phyloP scores from a whole-genome alignment of 2,888 invertebrate genomes.

The Acrobasis consociella region DNA sequence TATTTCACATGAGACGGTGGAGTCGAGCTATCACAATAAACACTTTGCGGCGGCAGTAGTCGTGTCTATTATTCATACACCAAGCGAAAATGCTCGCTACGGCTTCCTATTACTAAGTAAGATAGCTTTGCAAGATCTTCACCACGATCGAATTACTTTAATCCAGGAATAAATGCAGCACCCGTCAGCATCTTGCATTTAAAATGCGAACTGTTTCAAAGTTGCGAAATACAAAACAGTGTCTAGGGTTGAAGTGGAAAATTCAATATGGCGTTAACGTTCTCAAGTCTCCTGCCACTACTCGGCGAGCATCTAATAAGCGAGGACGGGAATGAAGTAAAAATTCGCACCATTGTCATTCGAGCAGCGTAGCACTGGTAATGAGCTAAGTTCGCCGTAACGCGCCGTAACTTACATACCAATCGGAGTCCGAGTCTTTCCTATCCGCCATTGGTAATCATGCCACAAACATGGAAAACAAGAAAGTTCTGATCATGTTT shows the following conservation, averaged over 20 bases:
- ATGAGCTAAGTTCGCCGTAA: conserved; percentile 81
- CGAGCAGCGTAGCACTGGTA: conserved; percentile 68
- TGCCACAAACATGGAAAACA: conserved; percentile 65
- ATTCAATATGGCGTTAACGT: conserved; percentile 59
- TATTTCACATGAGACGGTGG: conserved; percentile 73
- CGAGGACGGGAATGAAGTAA: conserved; percentile 68
- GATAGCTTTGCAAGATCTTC: neutral
- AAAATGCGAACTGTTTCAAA: conserved; percentile 31
- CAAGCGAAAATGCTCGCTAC: conserved; percentile 38
- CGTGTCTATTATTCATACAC: conserved; percentile 71
- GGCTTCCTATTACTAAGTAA: neutral
- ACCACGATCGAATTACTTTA: conserved; percentile 25
- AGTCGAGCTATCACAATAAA: conserved; percentile 75
- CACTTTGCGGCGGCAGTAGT: conserved; percentile 64
- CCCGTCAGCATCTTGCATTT: conserved; percentile 23
- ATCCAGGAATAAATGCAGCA: conserved; percentile 30
- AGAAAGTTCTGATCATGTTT: conserved; percentile 62
- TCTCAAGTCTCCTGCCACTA: conserved; percentile 54
- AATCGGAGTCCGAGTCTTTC: conserved; percentile 59
- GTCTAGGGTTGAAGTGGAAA: conserved; percentile 43
- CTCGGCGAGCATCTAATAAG: conserved; percentile 34
- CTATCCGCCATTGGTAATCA: conserved; percentile 64
- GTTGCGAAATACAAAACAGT: conserved; percentile 32
- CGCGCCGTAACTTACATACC: conserved; percentile 80
- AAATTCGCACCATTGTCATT: conserved; percentile 77